Conservation (phyloP, 2,888 invertebrate genomes). For the Apocheima hispidaria region DNA sequence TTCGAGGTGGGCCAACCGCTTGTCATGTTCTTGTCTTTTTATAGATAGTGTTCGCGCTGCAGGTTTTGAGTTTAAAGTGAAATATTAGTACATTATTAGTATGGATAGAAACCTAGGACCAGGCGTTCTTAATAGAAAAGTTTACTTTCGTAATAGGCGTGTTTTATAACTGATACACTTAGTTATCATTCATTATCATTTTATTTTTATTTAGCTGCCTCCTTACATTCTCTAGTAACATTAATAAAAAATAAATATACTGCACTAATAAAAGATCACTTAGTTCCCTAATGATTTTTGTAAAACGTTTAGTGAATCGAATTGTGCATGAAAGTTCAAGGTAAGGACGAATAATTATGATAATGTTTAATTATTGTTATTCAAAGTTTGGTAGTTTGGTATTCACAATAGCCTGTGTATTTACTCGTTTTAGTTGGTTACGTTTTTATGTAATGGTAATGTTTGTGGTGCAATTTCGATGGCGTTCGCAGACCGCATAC, state of each 20-base stretch:
- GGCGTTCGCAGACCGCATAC: background rate
- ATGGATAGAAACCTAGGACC: background rate
- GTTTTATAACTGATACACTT: constrained; percentile 20
- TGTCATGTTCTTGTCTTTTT: no score
- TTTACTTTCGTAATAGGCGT: background rate
- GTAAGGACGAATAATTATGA: background rate
- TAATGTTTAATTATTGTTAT: background rate
- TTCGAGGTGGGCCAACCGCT: no score
- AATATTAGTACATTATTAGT: no score
- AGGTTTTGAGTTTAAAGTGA: background rate
- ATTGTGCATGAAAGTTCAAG: background rate
- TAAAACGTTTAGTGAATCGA: background rate
- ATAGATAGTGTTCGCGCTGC: no score
- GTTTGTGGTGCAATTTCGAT: no score
- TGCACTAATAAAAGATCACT: background rate
- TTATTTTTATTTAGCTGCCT: constrained; percentile 56
- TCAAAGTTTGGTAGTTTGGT: background rate
- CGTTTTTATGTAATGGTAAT: background rate
- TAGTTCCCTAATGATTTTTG: background rate
- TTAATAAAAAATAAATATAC: background rate
- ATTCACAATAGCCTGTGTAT: background rate
- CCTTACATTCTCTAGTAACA: constrained; percentile 34
- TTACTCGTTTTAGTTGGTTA: background rate
- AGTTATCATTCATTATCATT: constrained; percentile 52
- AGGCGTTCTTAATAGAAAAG: background rate